Evolutionary conservation across 1,140 invertebrate species (phyloP), one percentile per base, ranked within the genome.

Genomic region (Bombus waltoni): DNA sequence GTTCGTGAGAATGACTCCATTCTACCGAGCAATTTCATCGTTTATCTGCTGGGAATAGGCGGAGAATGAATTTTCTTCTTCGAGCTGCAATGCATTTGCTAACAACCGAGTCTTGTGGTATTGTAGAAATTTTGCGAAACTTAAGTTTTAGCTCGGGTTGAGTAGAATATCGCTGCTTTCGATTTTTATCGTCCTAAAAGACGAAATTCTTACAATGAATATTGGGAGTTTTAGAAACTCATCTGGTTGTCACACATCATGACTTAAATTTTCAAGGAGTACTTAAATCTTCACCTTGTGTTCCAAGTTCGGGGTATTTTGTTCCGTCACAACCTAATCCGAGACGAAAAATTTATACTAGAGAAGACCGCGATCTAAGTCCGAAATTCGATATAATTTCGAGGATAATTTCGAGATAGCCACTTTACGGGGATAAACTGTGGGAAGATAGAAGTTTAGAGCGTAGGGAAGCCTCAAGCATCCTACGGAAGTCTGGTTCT

Each of bases 401-500:
- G 88, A 92, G 93, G 90, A 91, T 93, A 92, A 93, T 93, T 93
- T 87, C 83, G 89, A 93, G 94, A 94, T 94, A 94, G 94, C 94
- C 94, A 95, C 94, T 95, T 95, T 94, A 93, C 92, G 87, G 87
- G 92, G 93, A 95, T 94, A 94, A 95, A 94, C 92, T 94, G 92
- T 88, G 91, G 91, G 92, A 93, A 94, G 93, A 93, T 92, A 93
- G 93, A 94, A 94, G 88, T 93, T 92, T 92, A 92, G 92, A 91
- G 88, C 83, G 90, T 87, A 89, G 92, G 92, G 94, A 94, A 94
- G 94, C 94, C 94, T 94, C 93, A 92, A 95, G 94, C 93, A 94
- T 95, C 93, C 94, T 94, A 93, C 92, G 94, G 93, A 95, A 94
- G 94, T 95, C 95, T 95, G 93, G 87, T 92, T 95, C 94, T 95